Evolutionary conservation across 2,113 vertebrate species (phyloP), one percentile per base, ranked within the genome.

Genomic region (Phrynosoma platyrhinos): DNA sequence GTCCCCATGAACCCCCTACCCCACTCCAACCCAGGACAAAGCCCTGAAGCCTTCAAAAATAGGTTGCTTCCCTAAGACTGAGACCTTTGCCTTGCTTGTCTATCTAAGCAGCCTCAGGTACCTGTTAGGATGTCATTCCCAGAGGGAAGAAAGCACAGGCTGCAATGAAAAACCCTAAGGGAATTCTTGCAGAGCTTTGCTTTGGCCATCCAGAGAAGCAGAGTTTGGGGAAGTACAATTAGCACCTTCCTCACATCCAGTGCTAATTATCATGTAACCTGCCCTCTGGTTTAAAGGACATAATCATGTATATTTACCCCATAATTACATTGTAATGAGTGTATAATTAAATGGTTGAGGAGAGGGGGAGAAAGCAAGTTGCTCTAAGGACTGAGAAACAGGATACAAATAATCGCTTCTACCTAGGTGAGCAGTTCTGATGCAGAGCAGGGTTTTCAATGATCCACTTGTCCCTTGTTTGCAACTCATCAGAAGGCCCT

Each of bases 261-360:
- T 79, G 82, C 87, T 89, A 84, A 80, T 89, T 84, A 72, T 80
- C 75, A 74, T 84, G 83, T 79, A 85, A 85, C 75, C 77, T 89
- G 82, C 76, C 82, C 66, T 84, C 68, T 83, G 87, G 71, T 76
- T 83, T 88, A 83, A 88, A 83, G 82, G 76, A 79, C 64, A 84
- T 83, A 79, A 84, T 84, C 52, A 79, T 27, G 77, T 80, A 84
- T 85, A 79, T 80, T 89, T 85, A 81, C 78, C 83, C 66, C 80
- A 40, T 64, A 80, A 85, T 80, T 89, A 89, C 55, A 84, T 20
- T 68, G 76, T 64, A 89, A 89, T 64, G 53, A 74, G 76, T 72
- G 62, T 84, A 52, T 89, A 84, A 89, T 85, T 85, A 84, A 85
- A 78, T 68, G 62, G 58, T 64, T 25, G 20, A 69, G 30, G n/a